Evolutionary conservation across 2,888 invertebrate species (phyloP), one percentile per base, ranked within the genome.

Genomic region (Anorthoa munda): DNA sequence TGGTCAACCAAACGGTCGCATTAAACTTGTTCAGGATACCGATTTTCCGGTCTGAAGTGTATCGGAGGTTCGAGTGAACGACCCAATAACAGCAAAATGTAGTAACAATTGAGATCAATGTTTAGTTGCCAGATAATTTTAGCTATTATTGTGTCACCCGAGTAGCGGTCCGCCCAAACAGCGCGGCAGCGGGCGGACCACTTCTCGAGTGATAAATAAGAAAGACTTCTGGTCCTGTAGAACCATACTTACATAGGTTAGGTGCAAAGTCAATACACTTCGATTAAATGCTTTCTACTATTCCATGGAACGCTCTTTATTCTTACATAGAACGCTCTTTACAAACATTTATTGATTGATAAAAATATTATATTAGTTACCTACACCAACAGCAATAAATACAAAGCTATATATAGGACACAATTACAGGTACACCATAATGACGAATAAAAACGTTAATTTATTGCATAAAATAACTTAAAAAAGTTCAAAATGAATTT

Each of bases 61-160:
- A 81, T 81, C 64, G 59, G 69, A 83, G 81, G 79, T 86, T 86
- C 77, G 84, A 88, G 81, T 82, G 88, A 90, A 87, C 82, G 86
- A 82, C 80, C 67, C 53, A 76, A 69, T 77, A 74, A 81, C 84
- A 68, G 55, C 77, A 76, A 75, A 80, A 81, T 75, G 70, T 71
- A 73, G 48, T 72, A 77, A 78, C 21, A 60, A 68, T 70, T 72
- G 55, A 46, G 51, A 53, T 77, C 56, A 60, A 48, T 77, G 65
- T 88, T 82, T 86, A 86, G 87, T 89, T 90, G 90, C 90, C 87
- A 89, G 86, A 88, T 90, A 51, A 89, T 88, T 82, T 83, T 63
- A 77, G 68, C 83, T 87, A 90, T 88, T 88, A 87, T 83, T 83
- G 86, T 82, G 84, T 78, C 72, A 55, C 31, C 66, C 64, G 79